Base-by-base conservation (phyloP, 2,113 vertebrate genomes). In the Siniperca chuatsi region DNA sequence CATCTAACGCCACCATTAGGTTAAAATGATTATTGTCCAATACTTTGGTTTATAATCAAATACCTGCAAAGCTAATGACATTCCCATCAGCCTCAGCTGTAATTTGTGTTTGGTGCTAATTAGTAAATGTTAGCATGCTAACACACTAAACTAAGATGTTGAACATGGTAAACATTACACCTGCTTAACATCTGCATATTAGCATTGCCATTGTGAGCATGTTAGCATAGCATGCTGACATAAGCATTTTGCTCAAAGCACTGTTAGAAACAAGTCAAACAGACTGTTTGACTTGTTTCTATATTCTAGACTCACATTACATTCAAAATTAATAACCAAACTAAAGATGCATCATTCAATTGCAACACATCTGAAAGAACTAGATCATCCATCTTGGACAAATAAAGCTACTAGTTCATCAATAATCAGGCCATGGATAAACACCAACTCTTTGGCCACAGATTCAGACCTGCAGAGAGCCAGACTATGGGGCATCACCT, bases 401-500 rank as follows among this genome's bases (percentile, higher is more conserved):
- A 46, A 81, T 42, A 75, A 71, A 89, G 65, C 52, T 37, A 73
- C 48, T 57, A 50, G 12, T 69, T 62, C 67, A 75, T 55, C 71
- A 79, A 68, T 50, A 86, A 86, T 50, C 58, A 48, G 23, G 21
- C 50, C 29, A 33, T 64, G 62, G 44, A 77, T 35, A 68, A 78
- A 88, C 11, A 54, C 72, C 76, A 66, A 72, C 35, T 64, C 37
- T 85, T 7, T 83, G 72, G 80, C 77, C 69, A 82, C 74, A 88
- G 62, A 55, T 29, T 50, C 57, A 83, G 78, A 75, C 71, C 58
- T 78, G 58, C 20, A 66, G 64, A 81, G 77, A 78, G 69, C 81
- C 81, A 84, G 82, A 76, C 77, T 58, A 77, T 16, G 46, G 82
- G 91, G 71, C 86, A 89, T 91, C 90, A 90, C 87, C 84, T 90